phyloP scores from a whole-genome alignment of 2,888 invertebrate species.

The Escarpia spicata region DNA sequence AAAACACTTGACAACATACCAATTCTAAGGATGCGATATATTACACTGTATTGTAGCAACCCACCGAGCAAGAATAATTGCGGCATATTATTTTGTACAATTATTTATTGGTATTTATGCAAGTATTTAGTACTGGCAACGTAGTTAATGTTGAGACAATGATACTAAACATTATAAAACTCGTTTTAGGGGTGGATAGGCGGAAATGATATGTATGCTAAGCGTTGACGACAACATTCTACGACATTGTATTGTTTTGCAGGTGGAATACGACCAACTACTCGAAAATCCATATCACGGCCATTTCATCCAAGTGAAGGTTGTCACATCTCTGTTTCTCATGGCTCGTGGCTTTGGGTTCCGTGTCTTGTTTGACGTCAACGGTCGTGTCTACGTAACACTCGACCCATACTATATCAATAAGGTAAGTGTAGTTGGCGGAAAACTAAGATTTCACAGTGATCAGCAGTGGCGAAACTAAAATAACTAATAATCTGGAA shows the following conservation, averaged over 20 bases:
- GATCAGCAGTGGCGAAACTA: background rate
- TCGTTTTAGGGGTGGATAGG: too few relatives aligned
- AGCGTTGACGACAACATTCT: background rate
- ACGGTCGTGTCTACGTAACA: slow-evolving; percentile 44
- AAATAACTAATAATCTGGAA: background rate
- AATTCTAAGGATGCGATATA: too few relatives aligned
- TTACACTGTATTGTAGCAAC: too few relatives aligned
- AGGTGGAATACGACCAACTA: slow-evolving; percentile 22
- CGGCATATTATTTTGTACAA: too few relatives aligned
- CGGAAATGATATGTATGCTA: too few relatives aligned
- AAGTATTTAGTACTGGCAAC: too few relatives aligned
- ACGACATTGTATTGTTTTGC: background rate
- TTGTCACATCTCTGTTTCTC: slow-evolving; percentile 43
- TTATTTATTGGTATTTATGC: too few relatives aligned
- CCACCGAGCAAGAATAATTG: too few relatives aligned
- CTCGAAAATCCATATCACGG: slow-evolving; percentile 30
- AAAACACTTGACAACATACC: too few relatives aligned
- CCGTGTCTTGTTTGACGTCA: slow-evolving; percentile 44
- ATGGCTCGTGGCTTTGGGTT: slow-evolving; percentile 48
- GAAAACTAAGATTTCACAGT: background rate
- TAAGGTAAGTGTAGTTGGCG: slow-evolving; percentile 36
- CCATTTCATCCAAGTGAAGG: slow-evolving; percentile 43
- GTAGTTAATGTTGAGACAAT: too few relatives aligned
- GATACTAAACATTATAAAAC: too few relatives aligned
- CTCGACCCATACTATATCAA: slow-evolving; percentile 43